Percentiles rank a stretch among this genome's conserved stretches.
Conservation (phyloP, 2,888 invertebrate genomes). For the Aquatica leii region DNA sequence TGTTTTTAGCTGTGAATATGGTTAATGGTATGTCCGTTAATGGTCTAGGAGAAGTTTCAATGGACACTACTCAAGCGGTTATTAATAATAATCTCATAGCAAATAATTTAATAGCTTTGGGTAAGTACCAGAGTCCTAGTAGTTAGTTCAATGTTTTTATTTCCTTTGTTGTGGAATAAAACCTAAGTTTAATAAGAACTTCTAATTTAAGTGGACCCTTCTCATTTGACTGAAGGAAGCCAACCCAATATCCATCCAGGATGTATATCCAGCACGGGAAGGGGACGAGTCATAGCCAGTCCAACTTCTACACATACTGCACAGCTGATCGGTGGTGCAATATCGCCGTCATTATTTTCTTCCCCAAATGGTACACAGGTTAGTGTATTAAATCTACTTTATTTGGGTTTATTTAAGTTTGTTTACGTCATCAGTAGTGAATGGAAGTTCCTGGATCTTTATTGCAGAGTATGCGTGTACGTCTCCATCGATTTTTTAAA, state of each 20-base stretch:
- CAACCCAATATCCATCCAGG: slow-evolving; percentile 72
- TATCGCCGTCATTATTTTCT: slow-evolving; percentile 72
- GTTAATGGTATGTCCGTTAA: slow-evolving; percentile 80
- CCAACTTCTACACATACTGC: slow-evolving; percentile 70
- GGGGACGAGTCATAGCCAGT: slow-evolving; percentile 66
- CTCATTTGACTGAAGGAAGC: slow-evolving; percentile 54
- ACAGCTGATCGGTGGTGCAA: slow-evolving; percentile 74
- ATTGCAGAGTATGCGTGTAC: too few species aligned
- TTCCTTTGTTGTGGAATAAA: too few species aligned
- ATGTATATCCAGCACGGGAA: slow-evolving; percentile 70
- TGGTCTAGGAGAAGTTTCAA: slow-evolving; percentile 75
- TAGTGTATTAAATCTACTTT: too few species aligned
- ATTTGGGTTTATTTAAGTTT: too few species aligned
- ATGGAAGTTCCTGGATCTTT: too few species aligned
- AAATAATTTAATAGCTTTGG: slow-evolving; percentile 60
- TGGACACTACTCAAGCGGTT: slow-evolving; percentile 71
- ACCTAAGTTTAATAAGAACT: neutral
- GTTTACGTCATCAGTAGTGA: too few species aligned
- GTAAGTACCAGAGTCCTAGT: slow-evolving; percentile 35
- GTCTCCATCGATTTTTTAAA: too few species aligned
- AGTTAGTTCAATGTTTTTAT: too few species aligned
- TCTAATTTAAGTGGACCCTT: slow-evolving; percentile 26
- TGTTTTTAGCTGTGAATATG: slow-evolving; percentile 69
- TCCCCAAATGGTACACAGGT: slow-evolving; percentile 56
- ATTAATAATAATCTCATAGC: slow-evolving; percentile 62